A percentile compares a stretch with the other conserved stretches of the same genome.
Evolutionary conservation across 1,140 invertebrate genomes (phyloP).

Genomic region (Drosophila lacteicornis): DNA sequence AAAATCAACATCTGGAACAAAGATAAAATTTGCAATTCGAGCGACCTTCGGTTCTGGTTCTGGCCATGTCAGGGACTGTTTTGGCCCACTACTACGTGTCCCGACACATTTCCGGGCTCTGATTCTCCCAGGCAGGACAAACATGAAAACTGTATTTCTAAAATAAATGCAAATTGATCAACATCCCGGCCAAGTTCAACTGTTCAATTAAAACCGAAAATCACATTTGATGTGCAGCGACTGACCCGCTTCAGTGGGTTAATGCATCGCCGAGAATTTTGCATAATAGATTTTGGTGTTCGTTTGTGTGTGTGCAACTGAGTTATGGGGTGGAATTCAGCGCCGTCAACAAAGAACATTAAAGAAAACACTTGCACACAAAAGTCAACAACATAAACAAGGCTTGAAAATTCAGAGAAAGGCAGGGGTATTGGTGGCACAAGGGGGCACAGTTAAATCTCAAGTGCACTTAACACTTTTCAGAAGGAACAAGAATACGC

Average conservation of each 20-base stretch:
- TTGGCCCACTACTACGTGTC: slow-evolving; percentile 34
- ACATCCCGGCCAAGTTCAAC: slow-evolving; percentile 37
- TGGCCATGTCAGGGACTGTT: slow-evolving; percentile 32
- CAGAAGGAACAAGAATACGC: not conserved
- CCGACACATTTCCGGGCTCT: slow-evolving; percentile 39
- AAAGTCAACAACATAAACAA: slow-evolving; percentile 74
- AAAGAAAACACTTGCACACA: slow-evolving; percentile 66
- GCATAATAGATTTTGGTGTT: slow-evolving; percentile 35
- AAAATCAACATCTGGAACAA: slow-evolving; percentile 47
- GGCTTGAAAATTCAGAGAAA: slow-evolving; percentile 35
- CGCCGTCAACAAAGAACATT: slow-evolving; percentile 33
- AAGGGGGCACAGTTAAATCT: slow-evolving; percentile 39
- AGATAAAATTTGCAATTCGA: slow-evolving; percentile 36
- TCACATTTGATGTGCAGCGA: slow-evolving; percentile 26
- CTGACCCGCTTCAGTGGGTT: slow-evolving; percentile 12
- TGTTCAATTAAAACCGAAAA: slow-evolving; percentile 41
- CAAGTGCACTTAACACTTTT: slow-evolving; percentile 69
- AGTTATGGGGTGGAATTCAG: slow-evolving; percentile 39
- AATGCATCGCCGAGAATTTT: slow-evolving; percentile 18
- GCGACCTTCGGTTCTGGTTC: slow-evolving; percentile 21
- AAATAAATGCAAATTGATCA: slow-evolving; percentile 54
- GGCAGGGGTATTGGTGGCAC: not conserved
- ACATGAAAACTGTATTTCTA: slow-evolving; percentile 47
- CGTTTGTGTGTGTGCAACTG: slow-evolving; percentile 11
- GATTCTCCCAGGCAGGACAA: slow-evolving; percentile 24